Conservation (phyloP, 2,113 vertebrate genomes). For the Seriola quinqueradiata region DNA sequence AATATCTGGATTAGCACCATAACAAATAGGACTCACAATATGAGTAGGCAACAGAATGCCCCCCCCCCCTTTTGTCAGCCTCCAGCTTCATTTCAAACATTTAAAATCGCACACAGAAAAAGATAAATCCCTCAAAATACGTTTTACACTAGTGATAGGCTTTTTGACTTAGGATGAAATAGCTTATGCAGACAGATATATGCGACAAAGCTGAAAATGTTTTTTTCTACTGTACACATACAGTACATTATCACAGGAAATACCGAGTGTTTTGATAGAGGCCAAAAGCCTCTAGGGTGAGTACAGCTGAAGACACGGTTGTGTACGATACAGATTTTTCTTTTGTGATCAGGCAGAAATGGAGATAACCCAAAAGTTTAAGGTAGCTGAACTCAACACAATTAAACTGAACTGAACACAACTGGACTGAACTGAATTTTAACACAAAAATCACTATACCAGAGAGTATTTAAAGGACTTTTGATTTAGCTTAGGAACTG, state of each 20-base stretch:
- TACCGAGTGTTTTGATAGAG: constrained; percentile 23
- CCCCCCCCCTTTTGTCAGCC: not conserved
- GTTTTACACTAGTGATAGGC: not conserved
- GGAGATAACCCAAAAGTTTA: not conserved
- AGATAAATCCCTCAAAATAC: not conserved
- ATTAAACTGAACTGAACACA: too few species aligned
- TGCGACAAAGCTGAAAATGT: not conserved
- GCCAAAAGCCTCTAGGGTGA: constrained; percentile 22
- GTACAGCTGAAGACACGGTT: not conserved
- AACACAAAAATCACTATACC: too few species aligned
- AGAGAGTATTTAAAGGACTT: too few species aligned
- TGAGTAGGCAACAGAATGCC: constrained; percentile 18
- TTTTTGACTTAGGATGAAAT: not conserved
- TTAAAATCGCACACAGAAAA: constrained; percentile 21
- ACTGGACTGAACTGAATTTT: too few species aligned
- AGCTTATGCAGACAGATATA: not conserved
- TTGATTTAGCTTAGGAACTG: too few species aligned
- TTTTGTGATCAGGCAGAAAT: not conserved
- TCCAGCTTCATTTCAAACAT: constrained; percentile 16
- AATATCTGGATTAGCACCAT: constrained; percentile 44
- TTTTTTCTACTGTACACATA: constrained; percentile 9
- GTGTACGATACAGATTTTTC: not conserved
- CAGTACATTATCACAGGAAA: constrained; percentile 52
- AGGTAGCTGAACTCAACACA: too few species aligned
- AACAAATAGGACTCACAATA: constrained; percentile 31